Evolutionary conservation across 2,888 invertebrate species (phyloP), one percentile per base, ranked within the genome.

Genomic region (Ichneumon xanthorius): DNA sequence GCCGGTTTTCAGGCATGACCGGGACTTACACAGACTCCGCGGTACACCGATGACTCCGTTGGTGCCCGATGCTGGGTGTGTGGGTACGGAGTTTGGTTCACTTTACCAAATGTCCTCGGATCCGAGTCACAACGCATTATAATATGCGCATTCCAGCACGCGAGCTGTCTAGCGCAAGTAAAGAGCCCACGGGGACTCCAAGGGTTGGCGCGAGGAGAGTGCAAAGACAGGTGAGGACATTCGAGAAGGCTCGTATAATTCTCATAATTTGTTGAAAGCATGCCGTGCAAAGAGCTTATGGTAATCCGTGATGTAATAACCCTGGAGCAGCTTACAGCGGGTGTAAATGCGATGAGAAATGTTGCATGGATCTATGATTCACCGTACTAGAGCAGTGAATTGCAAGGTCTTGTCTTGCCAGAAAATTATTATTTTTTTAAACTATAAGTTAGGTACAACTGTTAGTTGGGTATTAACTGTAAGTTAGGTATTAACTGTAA

Each of bases 71-170:
- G 9, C 26, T 50, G 7, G 26, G 40, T 53, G 14, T n/a, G 58
- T 68, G 22, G 16, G 16, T n/a, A 77, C 26, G 30, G 48, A 70
- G 53, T 65, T 70, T 67, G 53, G 55, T 84, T 80, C 61, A 50
- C 58, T 72, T 72, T 4, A 61, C 61, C 40, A 68, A 80, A 81
- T 68, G 77, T 65, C 53, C 65, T 72, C 67, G 48, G 14, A 71
- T 67, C 26, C 48, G 40, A 5, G 40, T 14, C 45, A 30, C 30
- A 71, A 67, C 55, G 37, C 9, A 58, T 76, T 63, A 55, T 50
- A 83, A 40, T 63, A 80, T n/a, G 48, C 48, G 50, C 76, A 78
- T 67, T 71, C 65, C 71, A 45, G 71, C 83, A 84, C 71, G 83
- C 75, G 63, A 84, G 53, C 72, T 63, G 11, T 48, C 61, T 37